Percentiles rank a stretch among this genome's conserved stretches.
Evolutionary conservation across 1,140 invertebrate species (phyloP).

Genomic region (Thaumatotibia leucotreta): DNA sequence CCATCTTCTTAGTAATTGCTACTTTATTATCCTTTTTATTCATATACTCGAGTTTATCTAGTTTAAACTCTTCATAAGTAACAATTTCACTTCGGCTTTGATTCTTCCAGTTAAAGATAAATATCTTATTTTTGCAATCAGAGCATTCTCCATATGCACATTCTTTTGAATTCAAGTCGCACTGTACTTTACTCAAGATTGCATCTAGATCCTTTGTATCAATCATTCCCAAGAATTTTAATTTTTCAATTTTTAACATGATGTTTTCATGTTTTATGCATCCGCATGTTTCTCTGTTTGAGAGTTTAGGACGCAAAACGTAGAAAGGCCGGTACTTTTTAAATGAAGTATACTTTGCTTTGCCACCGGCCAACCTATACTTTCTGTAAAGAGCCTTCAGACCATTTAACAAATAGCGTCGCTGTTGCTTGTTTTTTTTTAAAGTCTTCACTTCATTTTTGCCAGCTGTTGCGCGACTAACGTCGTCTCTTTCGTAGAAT

Average conservation of each 20-base stretch:
- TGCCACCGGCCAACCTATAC: slow-evolving; percentile 24
- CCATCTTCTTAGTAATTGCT: slow-evolving; percentile 16
- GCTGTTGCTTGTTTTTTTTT: slow-evolving; percentile 20
- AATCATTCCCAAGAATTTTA: not conserved
- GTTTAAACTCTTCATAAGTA: not conserved
- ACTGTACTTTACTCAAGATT: not conserved
- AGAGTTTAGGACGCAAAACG: not conserved
- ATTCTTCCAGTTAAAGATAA: not conserved
- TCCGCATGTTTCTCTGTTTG: slow-evolving; percentile 17
- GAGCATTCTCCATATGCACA: not conserved
- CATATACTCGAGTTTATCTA: not conserved
- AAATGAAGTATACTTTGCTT: slow-evolving; percentile 19
- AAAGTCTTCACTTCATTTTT: slow-evolving; percentile 20
- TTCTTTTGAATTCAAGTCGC: not conserved
- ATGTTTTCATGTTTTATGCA: slow-evolving; percentile 23
- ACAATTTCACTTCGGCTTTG: not conserved
- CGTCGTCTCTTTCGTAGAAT: slow-evolving; percentile 20
- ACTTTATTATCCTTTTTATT: slow-evolving; percentile 17
- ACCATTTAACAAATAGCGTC: slow-evolving; percentile 17
- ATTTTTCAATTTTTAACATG: not conserved
- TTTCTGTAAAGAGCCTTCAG: slow-evolving; percentile 18
- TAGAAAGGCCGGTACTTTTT: slow-evolving; percentile 23
- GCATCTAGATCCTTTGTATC: not conserved
- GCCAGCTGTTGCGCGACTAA: slow-evolving; percentile 18
- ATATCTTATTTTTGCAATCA: not conserved